phyloP scores from a whole-genome alignment of 2,888 invertebrate species.

The Cerastis rubricosa region DNA sequence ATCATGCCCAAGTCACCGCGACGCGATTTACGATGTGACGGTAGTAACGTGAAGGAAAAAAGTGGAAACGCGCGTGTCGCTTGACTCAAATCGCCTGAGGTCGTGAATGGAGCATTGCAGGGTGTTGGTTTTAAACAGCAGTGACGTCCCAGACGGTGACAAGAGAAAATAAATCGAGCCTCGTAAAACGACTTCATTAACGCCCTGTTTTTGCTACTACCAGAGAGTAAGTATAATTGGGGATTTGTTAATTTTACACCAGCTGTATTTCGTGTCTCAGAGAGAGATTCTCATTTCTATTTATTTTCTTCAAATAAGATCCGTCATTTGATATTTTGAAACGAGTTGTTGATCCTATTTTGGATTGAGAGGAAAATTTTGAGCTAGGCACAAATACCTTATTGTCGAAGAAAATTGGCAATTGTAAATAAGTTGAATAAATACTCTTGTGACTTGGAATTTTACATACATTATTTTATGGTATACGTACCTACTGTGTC shows the following conservation, averaged over 20 bases:
- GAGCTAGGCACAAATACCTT: background rate
- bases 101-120: background rate
- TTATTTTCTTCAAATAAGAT: conserved; percentile 23
- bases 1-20: background rate
- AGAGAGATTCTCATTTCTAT: conserved; percentile 3
- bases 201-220: conserved; percentile 29
- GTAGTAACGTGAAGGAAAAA: background rate
- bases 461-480: background rate
- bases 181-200: conserved; percentile 49
- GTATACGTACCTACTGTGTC: background rate
- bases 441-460: conserved; percentile 4
- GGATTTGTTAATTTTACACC: conserved; percentile 48
- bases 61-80: background rate
- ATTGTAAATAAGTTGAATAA: conserved; percentile 45
- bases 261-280: conserved; percentile 21
- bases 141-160: conserved; percentile 31
- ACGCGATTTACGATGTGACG: background rate
- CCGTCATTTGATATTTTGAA: conserved; percentile 34
- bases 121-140: conserved; percentile 18
- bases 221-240: conserved; percentile 44
- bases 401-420: conserved; percentile 29
- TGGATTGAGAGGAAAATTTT: conserved; percentile 14
- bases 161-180: conserved; percentile 49
- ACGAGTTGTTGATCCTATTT: conserved; percentile 16
- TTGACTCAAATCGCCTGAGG: background rate